Evolutionary conservation across 2,797 vertebrate species (phyloP).

Genomic region (Galago senegalensis): DNA sequence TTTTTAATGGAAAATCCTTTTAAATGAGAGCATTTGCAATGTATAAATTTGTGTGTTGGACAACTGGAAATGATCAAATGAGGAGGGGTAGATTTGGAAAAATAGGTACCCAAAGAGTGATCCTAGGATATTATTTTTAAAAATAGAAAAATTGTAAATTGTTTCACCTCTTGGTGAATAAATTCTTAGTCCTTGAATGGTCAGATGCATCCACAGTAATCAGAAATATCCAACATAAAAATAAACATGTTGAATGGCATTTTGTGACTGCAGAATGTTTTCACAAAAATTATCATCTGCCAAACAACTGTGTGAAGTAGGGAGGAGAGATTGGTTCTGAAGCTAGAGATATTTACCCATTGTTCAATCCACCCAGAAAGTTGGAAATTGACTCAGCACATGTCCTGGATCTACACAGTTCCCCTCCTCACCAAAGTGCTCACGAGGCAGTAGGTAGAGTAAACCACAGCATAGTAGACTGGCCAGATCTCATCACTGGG

Average conservation of each 20-base stretch:
- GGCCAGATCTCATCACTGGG: not conserved
- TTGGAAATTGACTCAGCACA: not conserved
- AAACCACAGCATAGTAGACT: rapidly evolving
- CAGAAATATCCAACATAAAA: not conserved
- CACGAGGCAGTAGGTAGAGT: not conserved
- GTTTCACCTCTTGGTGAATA: conserved; percentile 13
- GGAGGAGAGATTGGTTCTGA: not conserved
- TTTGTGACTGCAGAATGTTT: conserved; percentile 45
- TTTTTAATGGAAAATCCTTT: conserved; percentile 17
- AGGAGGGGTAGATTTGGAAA: not conserved
- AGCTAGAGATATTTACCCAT: not conserved
- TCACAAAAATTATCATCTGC: not conserved
- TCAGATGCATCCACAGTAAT: not conserved
- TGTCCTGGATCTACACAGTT: rapidly evolving
- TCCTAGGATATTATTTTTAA: not conserved
- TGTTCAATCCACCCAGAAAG: not conserved
- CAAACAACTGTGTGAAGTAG: not conserved
- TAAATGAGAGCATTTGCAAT: not conserved
- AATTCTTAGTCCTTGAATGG: not conserved
- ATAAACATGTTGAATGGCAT: not conserved
- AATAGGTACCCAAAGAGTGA: not conserved
- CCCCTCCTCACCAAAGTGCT: not conserved
- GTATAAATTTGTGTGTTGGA: not conserved
- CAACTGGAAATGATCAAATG: not conserved
- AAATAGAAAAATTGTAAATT: not conserved